phyloP scores from a whole-genome alignment of 2,113 vertebrate species.

The Tyrannus savana region DNA sequence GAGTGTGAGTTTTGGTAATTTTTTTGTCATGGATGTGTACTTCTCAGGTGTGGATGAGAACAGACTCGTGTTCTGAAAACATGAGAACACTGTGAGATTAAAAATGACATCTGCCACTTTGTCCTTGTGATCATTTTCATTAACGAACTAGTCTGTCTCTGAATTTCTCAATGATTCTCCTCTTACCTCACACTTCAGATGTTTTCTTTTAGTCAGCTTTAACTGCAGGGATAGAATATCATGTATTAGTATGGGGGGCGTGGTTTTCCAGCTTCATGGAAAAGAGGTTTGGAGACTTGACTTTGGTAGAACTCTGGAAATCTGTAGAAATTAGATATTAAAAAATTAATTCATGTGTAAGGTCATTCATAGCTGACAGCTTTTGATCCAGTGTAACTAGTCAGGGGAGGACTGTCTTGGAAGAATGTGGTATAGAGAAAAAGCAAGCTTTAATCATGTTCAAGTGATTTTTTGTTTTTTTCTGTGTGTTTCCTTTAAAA shows the following conservation, averaged over 20 bases:
- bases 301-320: not conserved
- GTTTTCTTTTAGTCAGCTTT: not conserved
- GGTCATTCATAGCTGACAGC: not conserved
- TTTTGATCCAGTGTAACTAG: not conserved
- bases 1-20: not conserved
- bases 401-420: not conserved
- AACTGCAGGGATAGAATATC: not conserved
- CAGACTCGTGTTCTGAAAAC: not conserved
- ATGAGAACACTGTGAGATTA: not conserved
- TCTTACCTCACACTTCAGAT: not conserved
- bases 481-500: not conserved
- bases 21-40: not conserved
- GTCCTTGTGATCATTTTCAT: not conserved
- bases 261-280: not conserved
- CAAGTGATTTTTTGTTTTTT: not conserved
- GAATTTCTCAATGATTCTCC: not conserved
- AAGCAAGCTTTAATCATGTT: not conserved
- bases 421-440: not conserved
- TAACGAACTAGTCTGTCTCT: not conserved
- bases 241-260: accelerated
- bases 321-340: not conserved
- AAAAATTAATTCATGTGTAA: not conserved
- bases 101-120: not conserved
- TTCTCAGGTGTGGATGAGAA: not conserved
- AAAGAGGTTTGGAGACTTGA: not conserved